Conservation (phyloP, 2,797 vertebrate species). For the Buphagus erythrorhynchus region DNA sequence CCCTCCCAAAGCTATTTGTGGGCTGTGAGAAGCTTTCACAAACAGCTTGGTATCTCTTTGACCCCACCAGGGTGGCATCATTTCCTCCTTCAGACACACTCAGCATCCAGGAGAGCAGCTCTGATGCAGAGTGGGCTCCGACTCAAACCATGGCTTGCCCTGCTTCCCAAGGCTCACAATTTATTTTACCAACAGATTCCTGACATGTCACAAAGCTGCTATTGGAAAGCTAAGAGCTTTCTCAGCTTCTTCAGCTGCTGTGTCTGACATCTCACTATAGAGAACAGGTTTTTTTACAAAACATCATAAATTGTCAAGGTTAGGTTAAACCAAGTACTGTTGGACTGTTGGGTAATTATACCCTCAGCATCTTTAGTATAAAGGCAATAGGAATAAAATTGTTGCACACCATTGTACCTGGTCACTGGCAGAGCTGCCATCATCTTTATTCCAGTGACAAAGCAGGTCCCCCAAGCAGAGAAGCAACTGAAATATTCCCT, state of each 20-base stretch:
- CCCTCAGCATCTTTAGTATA: not conserved
- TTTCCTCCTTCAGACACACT: not conserved
- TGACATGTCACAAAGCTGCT: not conserved
- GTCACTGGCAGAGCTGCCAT: not conserved
- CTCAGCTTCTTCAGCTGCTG: not conserved
- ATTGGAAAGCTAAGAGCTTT: not conserved
- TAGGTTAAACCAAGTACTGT: not conserved
- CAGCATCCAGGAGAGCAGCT: not conserved
- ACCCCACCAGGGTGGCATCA: not conserved
- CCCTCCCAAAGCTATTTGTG: not conserved
- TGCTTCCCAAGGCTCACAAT: not conserved
- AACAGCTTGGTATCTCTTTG: not conserved
- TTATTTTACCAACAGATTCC: not conserved
- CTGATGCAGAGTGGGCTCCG: not conserved
- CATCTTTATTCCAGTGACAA: not conserved
- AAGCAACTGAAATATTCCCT: not conserved
- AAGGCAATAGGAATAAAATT: not conserved
- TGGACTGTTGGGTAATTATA: not conserved
- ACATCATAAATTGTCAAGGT: not conserved
- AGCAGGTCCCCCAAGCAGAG: not conserved
- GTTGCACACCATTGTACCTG: not conserved
- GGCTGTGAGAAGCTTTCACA: not conserved
- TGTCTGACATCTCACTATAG: not conserved
- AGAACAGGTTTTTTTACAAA: not conserved
- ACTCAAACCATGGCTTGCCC: not conserved